phyloP scores from a whole-genome alignment of 2,888 invertebrate species.

The Mayetiola destructor region DNA sequence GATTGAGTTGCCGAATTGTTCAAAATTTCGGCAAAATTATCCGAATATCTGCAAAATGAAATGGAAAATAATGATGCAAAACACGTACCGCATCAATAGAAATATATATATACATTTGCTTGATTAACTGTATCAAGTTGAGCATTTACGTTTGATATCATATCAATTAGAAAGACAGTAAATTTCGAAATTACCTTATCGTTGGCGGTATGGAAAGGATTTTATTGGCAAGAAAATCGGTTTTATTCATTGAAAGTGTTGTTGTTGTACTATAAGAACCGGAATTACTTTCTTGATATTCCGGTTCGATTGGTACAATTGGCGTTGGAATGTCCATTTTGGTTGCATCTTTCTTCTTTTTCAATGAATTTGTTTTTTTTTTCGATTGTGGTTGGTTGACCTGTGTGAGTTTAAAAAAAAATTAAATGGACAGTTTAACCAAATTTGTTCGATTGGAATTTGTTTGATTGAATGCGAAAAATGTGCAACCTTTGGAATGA shows the following conservation, averaged over 20 bases:
- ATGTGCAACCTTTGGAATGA: slow-evolving; percentile 24
- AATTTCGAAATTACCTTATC: slow-evolving; percentile 4
- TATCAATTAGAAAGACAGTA: background rate
- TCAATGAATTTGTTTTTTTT: background rate
- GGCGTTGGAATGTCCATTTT: slow-evolving; percentile 1
- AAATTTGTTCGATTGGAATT: no score
- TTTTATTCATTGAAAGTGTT: slow-evolving; percentile 15
- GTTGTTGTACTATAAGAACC: slow-evolving; percentile 16
- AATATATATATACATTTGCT: no score
- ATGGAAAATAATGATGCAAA: background rate
- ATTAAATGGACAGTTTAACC: no score
- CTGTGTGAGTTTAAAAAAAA: background rate
- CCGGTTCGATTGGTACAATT: background rate
- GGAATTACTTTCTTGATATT: slow-evolving; percentile 15
- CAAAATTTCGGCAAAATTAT: background rate
- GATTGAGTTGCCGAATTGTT: slow-evolving; percentile 38
- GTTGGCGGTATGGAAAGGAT: background rate
- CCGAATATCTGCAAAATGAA: slow-evolving; percentile 13
- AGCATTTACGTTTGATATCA: background rate
- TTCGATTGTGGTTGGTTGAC: slow-evolving; percentile 3
- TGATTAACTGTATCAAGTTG: no score
- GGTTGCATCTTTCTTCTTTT: background rate
- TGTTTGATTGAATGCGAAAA: no score
- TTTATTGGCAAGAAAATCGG: slow-evolving; percentile 9
- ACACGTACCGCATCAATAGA: background rate